Conservation (phyloP, 2,797 vertebrate genomes). For the Bufotes viridis region DNA sequence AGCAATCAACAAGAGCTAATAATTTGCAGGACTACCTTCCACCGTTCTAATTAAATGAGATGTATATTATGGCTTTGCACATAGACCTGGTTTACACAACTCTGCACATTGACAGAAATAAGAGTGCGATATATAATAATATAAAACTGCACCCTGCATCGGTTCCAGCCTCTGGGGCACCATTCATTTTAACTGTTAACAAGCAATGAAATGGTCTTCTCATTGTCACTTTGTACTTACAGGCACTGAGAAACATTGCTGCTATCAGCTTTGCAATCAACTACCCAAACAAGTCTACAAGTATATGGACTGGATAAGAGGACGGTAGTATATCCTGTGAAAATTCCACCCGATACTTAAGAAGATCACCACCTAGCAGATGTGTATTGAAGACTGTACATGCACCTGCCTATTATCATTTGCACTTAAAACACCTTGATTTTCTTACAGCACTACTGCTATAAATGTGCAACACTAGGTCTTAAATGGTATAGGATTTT, state of each 20-base stretch:
- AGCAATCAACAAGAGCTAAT: neutral
- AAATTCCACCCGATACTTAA: conserved; percentile 12
- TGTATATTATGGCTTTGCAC: no score
- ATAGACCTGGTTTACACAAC: no score
- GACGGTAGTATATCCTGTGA: conserved; percentile 17
- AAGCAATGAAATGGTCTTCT: neutral
- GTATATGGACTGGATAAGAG: conserved; percentile 82
- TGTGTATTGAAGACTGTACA: neutral
- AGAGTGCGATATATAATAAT: no score
- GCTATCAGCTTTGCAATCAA: conserved; percentile 98
- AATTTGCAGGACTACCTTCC: neutral
- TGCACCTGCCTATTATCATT: conserved; percentile 18
- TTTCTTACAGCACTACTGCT: neutral
- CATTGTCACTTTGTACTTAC: conserved; percentile 43
- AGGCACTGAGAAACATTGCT: conserved; percentile 97
- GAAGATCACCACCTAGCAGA: conserved; percentile 15
- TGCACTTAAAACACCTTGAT: conserved; percentile 16
- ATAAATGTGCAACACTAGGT: conserved; percentile 1
- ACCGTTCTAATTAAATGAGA: neutral
- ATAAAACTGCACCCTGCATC: no score
- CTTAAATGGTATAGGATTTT: neutral
- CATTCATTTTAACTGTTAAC: neutral
- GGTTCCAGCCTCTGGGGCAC: neutral
- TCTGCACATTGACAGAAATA: no score
- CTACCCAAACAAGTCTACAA: conserved; percentile 96